A percentile compares a stretch with the other conserved stretches of the same genome.
Conservation (phyloP, 2,797 vertebrate genomes). For the Crocodylus rhombifer region DNA sequence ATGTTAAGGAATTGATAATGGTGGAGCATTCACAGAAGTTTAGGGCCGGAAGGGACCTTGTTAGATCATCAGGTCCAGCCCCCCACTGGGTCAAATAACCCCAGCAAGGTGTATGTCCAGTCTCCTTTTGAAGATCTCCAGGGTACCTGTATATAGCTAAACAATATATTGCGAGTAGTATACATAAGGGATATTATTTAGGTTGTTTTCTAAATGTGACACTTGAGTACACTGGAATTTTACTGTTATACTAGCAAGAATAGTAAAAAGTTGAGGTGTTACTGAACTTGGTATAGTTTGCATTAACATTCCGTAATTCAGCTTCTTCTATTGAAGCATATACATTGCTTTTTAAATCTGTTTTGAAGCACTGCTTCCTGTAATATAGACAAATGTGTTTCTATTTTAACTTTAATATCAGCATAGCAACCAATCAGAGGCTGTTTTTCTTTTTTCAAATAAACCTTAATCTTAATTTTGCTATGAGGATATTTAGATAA, state of each 20-base stretch:
- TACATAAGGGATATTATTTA: background rate
- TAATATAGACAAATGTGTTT: background rate
- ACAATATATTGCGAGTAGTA: background rate
- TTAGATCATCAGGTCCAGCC: too few species aligned
- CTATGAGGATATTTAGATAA: background rate
- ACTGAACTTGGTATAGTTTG: background rate
- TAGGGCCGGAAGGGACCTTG: background rate
- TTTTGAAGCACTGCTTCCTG: background rate
- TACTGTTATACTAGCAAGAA: background rate
- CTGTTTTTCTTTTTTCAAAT: too few species aligned
- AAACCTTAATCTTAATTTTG: background rate
- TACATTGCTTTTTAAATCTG: background rate
- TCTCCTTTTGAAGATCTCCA: too few species aligned
- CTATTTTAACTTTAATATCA: background rate
- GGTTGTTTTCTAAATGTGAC: constrained; percentile 28
- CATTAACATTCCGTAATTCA: constrained; percentile 1
- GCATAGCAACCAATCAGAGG: background rate
- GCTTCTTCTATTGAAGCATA: background rate
- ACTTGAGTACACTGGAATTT: background rate
- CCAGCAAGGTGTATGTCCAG: too few species aligned
- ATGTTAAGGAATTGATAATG: background rate
- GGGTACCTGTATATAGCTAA: too few species aligned
- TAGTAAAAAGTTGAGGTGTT: background rate
- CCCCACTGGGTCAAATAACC: too few species aligned
- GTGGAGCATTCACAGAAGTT: background rate